A percentile compares a stretch with the other conserved stretches of the same genome.
phyloP scores from a whole-genome alignment of 1,140 invertebrate genomes.

The Harpegnathos saltator region DNA sequence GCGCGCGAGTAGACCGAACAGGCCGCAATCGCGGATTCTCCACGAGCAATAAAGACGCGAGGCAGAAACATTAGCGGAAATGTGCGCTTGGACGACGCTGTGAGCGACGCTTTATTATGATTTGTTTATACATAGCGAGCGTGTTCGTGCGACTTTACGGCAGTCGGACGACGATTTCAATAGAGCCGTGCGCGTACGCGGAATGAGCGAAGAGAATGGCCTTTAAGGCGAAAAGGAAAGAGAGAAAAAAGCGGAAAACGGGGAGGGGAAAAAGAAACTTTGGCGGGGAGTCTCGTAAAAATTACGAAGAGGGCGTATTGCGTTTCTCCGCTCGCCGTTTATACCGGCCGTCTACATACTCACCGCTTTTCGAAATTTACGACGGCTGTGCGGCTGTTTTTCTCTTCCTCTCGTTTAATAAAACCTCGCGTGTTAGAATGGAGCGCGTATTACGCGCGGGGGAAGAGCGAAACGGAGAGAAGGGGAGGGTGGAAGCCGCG shows the following conservation, averaged over 20 bases:
- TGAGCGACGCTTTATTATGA: too few relatives aligned
- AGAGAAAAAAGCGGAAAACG: too few relatives aligned
- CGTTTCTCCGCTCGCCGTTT: conserved; percentile 37
- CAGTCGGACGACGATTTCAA: conserved; percentile 18
- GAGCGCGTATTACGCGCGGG: conserved; percentile 44
- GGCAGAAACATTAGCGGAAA: too few relatives aligned
- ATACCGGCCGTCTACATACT: conserved; percentile 1
- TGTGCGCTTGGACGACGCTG: too few relatives aligned
- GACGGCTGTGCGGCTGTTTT: conserved; percentile 42
- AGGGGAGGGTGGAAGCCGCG: neutral
- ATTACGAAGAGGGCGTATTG: conserved; percentile 30
- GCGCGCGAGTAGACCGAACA: too few relatives aligned
- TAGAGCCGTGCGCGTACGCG: conserved; percentile 1
- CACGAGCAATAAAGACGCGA: too few relatives aligned
- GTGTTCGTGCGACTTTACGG: conserved; percentile 7
- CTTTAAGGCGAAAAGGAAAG: neutral
- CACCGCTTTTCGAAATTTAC: conserved; percentile 59
- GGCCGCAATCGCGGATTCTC: too few relatives aligned
- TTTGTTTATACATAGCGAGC: conserved; percentile 26
- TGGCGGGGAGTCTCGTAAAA: conserved; percentile 6
- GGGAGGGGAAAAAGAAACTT: neutral
- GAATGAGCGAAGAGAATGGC: conserved; percentile 13
- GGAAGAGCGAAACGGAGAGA: neutral
- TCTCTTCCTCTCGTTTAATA: conserved; percentile 64
- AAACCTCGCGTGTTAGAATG: conserved; percentile 52